Evolutionary conservation across 2,113 vertebrate species (phyloP).

Genomic region (Morone chrysops): DNA sequence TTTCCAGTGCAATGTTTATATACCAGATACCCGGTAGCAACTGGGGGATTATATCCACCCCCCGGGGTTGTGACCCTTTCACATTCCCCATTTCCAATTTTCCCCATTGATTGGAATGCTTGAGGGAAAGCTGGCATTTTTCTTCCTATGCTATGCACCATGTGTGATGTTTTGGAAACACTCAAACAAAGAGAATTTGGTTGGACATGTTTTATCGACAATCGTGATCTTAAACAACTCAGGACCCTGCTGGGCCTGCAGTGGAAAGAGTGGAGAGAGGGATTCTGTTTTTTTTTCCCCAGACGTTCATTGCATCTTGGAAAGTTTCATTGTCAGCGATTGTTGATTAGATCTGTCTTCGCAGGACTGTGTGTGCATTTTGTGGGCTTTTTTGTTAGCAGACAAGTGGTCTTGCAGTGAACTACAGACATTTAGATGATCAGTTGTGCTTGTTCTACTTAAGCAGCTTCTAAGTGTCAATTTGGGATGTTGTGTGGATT

Average conservation of each 20-base stretch:
- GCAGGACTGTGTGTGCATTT: background rate
- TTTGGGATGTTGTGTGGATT: constrained; percentile 23
- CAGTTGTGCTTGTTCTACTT: background rate
- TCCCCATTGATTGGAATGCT: constrained; percentile 71
- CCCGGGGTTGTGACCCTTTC: constrained; percentile 73
- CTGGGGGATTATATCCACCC: constrained; percentile 72
- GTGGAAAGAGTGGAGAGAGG: constrained; percentile 54
- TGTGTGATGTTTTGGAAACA: constrained; percentile 72
- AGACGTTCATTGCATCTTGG: constrained; percentile 9
- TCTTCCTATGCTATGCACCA: constrained; percentile 24
- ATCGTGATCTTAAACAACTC: constrained; percentile 63
- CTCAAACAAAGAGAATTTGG: constrained; percentile 64
- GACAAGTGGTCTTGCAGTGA: background rate
- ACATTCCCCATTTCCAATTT: constrained; percentile 72
- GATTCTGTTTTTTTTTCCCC: constrained; percentile 46
- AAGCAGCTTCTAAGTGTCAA: background rate
- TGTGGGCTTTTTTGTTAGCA: constrained; percentile 1
- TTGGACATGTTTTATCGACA: constrained; percentile 60
- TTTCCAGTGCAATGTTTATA: constrained; percentile 75
- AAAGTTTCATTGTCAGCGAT: constrained; percentile 43
- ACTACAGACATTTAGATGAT: background rate
- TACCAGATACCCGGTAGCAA: constrained; percentile 77
- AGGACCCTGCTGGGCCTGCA: constrained; percentile 48
- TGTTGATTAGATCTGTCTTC: constrained; percentile 32
- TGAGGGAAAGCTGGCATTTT: constrained; percentile 57